These are phyloP conservation scores for Stercorarius parasiticus DNA, from an alignment of 2,113 vertebrate genomes.

Conservation along the genomic window DNA sequence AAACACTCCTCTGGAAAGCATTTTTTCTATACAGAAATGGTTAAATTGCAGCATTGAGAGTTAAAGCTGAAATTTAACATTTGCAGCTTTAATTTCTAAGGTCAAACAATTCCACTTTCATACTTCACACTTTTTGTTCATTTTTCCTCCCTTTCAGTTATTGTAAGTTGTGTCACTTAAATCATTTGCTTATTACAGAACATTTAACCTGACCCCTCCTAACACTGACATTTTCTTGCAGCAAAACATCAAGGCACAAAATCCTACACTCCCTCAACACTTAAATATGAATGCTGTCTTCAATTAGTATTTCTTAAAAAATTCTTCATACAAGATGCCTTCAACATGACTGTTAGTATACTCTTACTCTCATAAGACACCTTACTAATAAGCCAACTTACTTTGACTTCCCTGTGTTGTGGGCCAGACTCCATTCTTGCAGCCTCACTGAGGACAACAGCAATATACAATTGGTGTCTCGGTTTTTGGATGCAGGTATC, in stretches of 20 bases:
- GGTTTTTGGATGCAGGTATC: neutral
- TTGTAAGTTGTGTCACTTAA: neutral
- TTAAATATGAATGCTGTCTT: neutral
- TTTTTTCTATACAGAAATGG: neutral
- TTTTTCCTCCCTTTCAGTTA: neutral
- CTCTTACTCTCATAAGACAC: neutral
- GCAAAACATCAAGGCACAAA: neutral
- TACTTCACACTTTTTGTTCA: neutral
- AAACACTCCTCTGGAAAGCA: neutral
- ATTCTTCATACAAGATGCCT: neutral
- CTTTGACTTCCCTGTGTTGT: neutral
- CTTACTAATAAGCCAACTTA: neutral
- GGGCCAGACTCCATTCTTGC: neutral
- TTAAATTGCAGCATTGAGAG: neutral
- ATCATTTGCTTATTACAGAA: neutral
- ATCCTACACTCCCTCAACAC: neutral
- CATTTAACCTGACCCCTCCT: neutral
- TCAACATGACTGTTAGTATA: neutral
- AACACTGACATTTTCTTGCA: neutral
- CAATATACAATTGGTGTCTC: neutral
- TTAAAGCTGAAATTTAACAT: neutral
- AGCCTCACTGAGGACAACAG: neutral
- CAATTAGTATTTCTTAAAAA: neutral
- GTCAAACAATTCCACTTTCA: neutral
- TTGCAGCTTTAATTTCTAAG: neutral